These are phyloP conservation scores for Chiridota heheva DNA, from an alignment of 35 echinoderm and acorn worm genomes.

Conservation along the genomic window DNA sequence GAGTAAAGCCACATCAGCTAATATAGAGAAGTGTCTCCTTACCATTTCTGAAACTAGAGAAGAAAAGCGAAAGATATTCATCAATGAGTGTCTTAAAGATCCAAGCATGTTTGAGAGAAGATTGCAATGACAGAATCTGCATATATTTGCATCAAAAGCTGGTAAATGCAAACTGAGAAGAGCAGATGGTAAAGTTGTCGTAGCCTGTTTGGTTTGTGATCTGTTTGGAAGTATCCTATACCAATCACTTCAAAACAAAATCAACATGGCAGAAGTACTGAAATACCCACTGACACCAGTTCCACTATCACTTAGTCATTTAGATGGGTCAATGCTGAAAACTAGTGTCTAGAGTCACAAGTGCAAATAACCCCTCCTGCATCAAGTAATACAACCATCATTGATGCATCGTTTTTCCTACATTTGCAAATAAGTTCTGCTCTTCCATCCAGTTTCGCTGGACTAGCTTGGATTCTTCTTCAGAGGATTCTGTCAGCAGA, in stretches of 20 bases:
- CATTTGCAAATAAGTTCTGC: constrained; percentile 16
- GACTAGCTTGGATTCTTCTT: neutral
- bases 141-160: constrained; percentile 11
- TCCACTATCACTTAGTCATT: constrained; percentile 15
- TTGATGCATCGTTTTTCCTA: constrained; percentile 19
- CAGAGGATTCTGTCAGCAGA: constrained; percentile 27
- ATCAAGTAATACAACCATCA: constrained; percentile 10
- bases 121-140: neutral
- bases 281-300: constrained; percentile 23
- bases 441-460: constrained; percentile 1
- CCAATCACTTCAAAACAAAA: neutral
- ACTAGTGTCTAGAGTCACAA: constrained; percentile 8
- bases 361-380: neutral
- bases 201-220: constrained; percentile 36
- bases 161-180: neutral
- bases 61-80: neutral
- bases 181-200: constrained; percentile 35
- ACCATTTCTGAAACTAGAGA: constrained; percentile 1
- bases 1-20: too few relatives aligned
- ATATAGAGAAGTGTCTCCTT: too few relatives aligned
- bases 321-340: constrained; percentile 16
- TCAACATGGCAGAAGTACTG: constrained; percentile 20
- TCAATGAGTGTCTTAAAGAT: neutral
- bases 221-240: constrained; percentile 17
- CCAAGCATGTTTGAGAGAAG: constrained; percentile 14